Evolutionary conservation across 2,113 vertebrate genomes (phyloP).

Genomic region (Callospermophilus lateralis): DNA sequence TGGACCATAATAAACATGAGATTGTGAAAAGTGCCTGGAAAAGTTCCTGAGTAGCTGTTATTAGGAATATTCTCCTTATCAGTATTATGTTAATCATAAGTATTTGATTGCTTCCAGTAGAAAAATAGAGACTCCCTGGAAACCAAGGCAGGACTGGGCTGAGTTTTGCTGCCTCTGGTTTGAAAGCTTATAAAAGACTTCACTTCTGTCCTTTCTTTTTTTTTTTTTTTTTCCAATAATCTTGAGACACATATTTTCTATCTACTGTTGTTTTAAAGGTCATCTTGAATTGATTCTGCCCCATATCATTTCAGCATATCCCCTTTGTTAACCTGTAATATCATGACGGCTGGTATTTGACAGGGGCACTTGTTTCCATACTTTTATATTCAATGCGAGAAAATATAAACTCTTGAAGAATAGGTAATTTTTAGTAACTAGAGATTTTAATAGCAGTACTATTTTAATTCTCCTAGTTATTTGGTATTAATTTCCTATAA

Average conservation of each 20-base stretch:
- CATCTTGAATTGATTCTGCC: conserved; percentile 74
- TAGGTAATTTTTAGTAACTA: conserved; percentile 59
- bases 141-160: neutral
- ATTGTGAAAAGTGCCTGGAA: neutral
- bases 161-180: neutral
- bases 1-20: neutral
- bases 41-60: neutral
- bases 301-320: conserved; percentile 34
- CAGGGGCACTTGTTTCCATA: conserved; percentile 25
- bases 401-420: conserved; percentile 62
- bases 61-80: neutral
- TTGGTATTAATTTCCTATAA: conserved; percentile 67
- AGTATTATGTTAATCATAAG: neutral
- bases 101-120: neutral
- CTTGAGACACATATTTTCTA: conserved; percentile 53
- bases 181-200: conserved; percentile 38
- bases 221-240: neutral
- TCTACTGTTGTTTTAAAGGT: conserved; percentile 67
- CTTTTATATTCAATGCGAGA: conserved; percentile 42
- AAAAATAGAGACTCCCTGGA: neutral
- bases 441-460: conserved; percentile 68
- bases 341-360: conserved; percentile 51
- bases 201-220: neutral
- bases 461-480: conserved; percentile 69
- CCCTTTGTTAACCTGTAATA: conserved; percentile 57